phyloP scores from a whole-genome alignment of 2,888 invertebrate genomes.

The Halictus quadricinctus region DNA sequence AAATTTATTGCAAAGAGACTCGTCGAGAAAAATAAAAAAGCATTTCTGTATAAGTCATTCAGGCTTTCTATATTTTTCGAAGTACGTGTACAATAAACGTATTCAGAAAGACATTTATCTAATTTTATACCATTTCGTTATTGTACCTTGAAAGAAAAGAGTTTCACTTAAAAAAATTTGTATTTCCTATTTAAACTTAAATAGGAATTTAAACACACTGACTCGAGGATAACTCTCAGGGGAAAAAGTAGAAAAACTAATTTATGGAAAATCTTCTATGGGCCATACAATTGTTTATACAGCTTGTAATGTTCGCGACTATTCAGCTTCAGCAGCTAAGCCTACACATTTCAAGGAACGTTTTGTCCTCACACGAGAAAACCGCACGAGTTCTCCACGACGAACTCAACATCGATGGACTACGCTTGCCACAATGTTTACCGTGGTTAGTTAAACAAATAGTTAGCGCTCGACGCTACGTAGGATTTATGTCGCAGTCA shows the following conservation, averaged over 20 bases:
- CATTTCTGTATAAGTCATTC: no score
- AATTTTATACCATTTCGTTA: no score
- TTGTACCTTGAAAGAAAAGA: no score
- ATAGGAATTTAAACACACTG: no score
- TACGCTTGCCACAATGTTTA: constrained; percentile 2
- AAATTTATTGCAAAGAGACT: no score
- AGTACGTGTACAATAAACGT: no score
- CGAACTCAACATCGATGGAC: background rate
- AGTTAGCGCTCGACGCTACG: background rate
- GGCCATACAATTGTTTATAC: background rate
- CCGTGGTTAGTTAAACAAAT: background rate
- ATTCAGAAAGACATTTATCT: no score
- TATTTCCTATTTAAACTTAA: no score
- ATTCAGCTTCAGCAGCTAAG: background rate
- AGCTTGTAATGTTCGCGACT: background rate
- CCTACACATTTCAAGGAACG: background rate
- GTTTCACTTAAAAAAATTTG: no score
- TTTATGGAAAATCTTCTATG: background rate
- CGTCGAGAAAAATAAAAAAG: no score
- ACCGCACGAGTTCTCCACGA: background rate
- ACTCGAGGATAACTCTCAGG: background rate
- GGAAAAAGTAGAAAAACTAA: background rate
- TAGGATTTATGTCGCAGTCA: background rate
- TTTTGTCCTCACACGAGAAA: background rate
- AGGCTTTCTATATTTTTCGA: no score